These are phyloP conservation scores for Pogonognathellus flavescens DNA, from an alignment of 1,140 invertebrate species.

Conservation along the genomic window DNA sequence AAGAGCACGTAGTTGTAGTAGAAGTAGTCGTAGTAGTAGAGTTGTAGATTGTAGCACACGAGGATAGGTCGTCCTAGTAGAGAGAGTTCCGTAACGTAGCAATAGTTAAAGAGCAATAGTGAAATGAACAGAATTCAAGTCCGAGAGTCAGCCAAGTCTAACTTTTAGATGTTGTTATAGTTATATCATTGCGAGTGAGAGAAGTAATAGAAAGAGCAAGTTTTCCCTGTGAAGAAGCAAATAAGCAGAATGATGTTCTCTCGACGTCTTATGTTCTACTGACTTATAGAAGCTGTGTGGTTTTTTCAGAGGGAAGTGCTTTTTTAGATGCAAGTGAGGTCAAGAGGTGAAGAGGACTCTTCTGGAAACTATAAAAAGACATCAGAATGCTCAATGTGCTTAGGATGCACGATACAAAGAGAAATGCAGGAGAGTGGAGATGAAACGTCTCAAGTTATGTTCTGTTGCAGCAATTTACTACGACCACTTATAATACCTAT, in stretches of 20 bases:
- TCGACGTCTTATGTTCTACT: not conserved
- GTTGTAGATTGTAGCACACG: not conserved
- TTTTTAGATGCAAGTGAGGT: not conserved
- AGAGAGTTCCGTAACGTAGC: no score
- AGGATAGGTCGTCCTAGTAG: no score
- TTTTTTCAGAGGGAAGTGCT: not conserved
- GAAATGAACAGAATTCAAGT: no score
- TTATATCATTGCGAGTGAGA: not conserved
- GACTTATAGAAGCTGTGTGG: not conserved
- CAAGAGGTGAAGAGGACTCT: not conserved
- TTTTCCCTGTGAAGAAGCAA: not conserved
- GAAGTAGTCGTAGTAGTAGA: not conserved
- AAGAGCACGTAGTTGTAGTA: constrained; percentile 7
- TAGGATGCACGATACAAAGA: no score
- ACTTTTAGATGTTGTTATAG: no score
- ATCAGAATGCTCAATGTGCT: no score
- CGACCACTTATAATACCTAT: no score
- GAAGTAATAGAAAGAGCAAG: constrained; percentile 3
- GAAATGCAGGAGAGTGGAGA: no score
- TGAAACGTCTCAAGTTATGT: no score
- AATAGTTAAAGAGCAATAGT: no score
- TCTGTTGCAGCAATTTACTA: no score
- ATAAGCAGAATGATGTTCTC: not conserved
- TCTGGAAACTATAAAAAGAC: not conserved
- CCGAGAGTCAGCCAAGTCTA: no score